Percentiles rank a stretch among this genome's conserved stretches.
Conservation (phyloP, 2,797 vertebrate species). For the Smutsia gigantea region DNA sequence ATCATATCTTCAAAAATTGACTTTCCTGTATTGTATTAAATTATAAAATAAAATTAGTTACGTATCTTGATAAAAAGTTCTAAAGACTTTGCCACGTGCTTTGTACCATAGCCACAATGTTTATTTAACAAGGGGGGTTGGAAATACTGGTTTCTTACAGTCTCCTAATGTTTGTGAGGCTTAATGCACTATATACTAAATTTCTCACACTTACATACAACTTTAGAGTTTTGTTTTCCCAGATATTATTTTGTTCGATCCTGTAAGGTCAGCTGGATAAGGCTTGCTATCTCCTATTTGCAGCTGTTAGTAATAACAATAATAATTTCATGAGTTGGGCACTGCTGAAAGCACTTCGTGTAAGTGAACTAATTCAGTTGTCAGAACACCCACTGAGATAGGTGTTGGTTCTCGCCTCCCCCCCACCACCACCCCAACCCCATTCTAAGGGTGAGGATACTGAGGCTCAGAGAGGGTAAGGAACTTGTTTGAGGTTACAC, state of each 20-base stretch:
- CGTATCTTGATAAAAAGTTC: neutral
- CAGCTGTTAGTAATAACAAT: neutral
- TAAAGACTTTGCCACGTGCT: neutral
- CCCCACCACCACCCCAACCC: accelerated
- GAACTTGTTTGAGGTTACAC: neutral
- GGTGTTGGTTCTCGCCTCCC: neutral
- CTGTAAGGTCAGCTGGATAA: neutral
- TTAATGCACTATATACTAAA: neutral
- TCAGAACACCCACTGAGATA: neutral
- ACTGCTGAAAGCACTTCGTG: neutral
- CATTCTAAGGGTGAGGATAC: neutral
- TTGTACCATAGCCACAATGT: neutral
- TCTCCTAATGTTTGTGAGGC: neutral
- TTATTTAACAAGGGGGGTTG: neutral
- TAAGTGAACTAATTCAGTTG: neutral
- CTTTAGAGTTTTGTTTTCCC: neutral
- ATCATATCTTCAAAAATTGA: neutral
- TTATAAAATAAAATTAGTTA: neutral
- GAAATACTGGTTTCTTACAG: neutral
- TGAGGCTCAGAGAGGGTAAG: neutral
- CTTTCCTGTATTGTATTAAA: neutral
- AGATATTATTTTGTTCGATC: neutral
- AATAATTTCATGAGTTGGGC: neutral
- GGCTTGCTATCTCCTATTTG: neutral
- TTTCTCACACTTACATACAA: neutral